phyloP scores from a whole-genome alignment of 2,888 invertebrate species.

The Bursaphelenchus okinawaensis region DNA sequence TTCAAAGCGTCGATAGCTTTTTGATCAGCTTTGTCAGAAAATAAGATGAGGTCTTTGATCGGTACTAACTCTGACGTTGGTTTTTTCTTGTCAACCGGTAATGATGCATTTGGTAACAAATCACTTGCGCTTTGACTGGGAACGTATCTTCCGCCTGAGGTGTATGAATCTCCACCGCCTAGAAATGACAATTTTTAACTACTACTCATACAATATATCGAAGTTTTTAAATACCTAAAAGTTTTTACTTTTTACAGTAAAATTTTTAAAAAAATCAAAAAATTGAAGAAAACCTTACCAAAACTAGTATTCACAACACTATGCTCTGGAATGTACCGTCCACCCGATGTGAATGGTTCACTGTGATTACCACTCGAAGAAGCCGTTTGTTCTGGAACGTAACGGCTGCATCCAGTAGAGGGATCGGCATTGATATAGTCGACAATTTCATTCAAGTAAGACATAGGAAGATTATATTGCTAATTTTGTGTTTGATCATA shows the following conservation, averaged over 20 bases:
- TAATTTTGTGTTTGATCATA: too few relatives aligned
- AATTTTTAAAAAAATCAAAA: not conserved
- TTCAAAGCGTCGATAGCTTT: conserved; percentile 32
- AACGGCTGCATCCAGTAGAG: conserved; percentile 61
- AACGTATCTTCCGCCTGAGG: conserved; percentile 60
- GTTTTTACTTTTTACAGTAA: too few relatives aligned
- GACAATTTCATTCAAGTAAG: not conserved
- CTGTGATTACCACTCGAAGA: not conserved
- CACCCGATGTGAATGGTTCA: conserved; percentile 62
- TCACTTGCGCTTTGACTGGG: conserved; percentile 37
- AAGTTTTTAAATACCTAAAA: too few relatives aligned
- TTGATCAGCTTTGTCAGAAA: conserved; percentile 46
- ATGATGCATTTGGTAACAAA: conserved; percentile 34
- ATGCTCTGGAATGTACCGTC: conserved; percentile 46
- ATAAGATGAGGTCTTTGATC: conserved; percentile 32
- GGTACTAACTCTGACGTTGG: conserved; percentile 49
- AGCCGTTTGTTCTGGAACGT: conserved; percentile 47
- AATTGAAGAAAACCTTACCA: not conserved
- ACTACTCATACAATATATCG: too few relatives aligned
- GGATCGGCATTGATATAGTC: conserved; percentile 57
- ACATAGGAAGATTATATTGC: conserved; percentile 73
- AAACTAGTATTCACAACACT: not conserved
- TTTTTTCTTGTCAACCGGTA: conserved; percentile 38
- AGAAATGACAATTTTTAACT: too few relatives aligned
- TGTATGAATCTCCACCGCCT: conserved; percentile 60